These are phyloP conservation scores for Tauraco hartlaubi DNA, from an alignment of 2,797 vertebrate species.

Conservation along the genomic window DNA sequence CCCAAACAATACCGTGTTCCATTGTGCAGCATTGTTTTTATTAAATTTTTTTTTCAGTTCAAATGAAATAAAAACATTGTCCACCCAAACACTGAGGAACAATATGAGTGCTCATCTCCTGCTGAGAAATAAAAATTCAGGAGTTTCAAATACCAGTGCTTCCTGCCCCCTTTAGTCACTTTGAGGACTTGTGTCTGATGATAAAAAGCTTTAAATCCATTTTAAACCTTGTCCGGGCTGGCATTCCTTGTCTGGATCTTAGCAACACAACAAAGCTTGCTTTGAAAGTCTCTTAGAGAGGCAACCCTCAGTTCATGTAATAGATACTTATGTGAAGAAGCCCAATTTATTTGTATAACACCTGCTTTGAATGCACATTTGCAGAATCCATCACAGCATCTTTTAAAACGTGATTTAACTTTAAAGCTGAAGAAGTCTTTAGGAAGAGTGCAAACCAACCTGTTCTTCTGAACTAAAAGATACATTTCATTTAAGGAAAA, in stretches of 20 bases:
- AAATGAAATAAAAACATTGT: constrained; percentile 46
- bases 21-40: constrained; percentile 37
- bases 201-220: constrained; percentile 62
- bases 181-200: constrained; percentile 29
- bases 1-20: constrained; percentile 33
- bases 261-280: constrained; percentile 66
- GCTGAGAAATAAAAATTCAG: constrained; percentile 59
- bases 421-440: background rate
- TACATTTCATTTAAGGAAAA: background rate
- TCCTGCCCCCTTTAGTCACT: constrained; percentile 42
- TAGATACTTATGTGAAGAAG: constrained; percentile 8
- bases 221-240: constrained; percentile 43
- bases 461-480: background rate
- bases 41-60: constrained; percentile 5
- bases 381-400: background rate
- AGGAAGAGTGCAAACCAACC: background rate
- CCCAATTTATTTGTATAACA: background rate
- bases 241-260: constrained; percentile 54
- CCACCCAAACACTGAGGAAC: background rate
- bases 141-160: constrained; percentile 41
- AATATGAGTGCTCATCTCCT: constrained; percentile 16
- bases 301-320: constrained; percentile 3
- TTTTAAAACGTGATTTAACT: background rate
- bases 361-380: background rate
- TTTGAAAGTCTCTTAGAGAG: constrained; percentile 27